Percentiles rank a stretch among this genome's conserved stretches.
Conservation (phyloP, 2,797 vertebrate species). For the Brachyalestes nurse region DNA sequence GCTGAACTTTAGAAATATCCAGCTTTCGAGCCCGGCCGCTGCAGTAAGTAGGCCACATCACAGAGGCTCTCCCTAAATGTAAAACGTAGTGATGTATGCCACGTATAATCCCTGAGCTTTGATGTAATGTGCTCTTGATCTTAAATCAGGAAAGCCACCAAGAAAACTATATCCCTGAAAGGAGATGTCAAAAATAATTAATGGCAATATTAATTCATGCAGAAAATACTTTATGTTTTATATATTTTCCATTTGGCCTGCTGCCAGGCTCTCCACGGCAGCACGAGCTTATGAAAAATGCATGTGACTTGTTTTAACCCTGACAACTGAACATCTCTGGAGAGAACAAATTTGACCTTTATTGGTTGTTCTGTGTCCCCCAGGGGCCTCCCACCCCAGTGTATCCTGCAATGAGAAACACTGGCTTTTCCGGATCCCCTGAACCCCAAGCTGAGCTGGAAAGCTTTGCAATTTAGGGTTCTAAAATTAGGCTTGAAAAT, state of each 20-base stretch:
- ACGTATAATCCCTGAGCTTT: conserved; percentile 33
- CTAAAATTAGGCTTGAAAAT: neutral
- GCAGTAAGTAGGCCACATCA: conserved; percentile 24
- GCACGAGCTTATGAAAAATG: conserved; percentile 67
- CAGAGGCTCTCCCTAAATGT: conserved; percentile 21
- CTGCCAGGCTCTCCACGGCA: conserved; percentile 63
- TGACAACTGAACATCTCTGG: conserved; percentile 56
- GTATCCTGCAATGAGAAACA: conserved; percentile 27
- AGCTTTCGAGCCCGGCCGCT: conserved; percentile 4
- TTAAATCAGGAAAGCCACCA: conserved; percentile 28
- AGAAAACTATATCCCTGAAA: conserved; percentile 43
- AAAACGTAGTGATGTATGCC: conserved; percentile 38
- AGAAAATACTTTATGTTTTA: conserved; percentile 57
- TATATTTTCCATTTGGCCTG: conserved; percentile 61
- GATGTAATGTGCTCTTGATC: conserved; percentile 46
- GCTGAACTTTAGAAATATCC: conserved; percentile 51
- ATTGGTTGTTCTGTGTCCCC: conserved; percentile 42
- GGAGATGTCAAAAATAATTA: conserved; percentile 50
- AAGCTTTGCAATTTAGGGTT: neutral
- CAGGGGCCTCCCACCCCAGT: conserved; percentile 36
- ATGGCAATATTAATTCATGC: conserved; percentile 51
- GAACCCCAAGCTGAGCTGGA: neutral
- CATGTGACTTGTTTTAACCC: conserved; percentile 63
- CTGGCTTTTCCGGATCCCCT: neutral
- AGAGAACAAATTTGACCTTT: conserved; percentile 57